Evolutionary conservation across 2,797 vertebrate species (phyloP), one percentile per base, ranked within the genome.

Genomic region (Pogonophryne albipinna): DNA sequence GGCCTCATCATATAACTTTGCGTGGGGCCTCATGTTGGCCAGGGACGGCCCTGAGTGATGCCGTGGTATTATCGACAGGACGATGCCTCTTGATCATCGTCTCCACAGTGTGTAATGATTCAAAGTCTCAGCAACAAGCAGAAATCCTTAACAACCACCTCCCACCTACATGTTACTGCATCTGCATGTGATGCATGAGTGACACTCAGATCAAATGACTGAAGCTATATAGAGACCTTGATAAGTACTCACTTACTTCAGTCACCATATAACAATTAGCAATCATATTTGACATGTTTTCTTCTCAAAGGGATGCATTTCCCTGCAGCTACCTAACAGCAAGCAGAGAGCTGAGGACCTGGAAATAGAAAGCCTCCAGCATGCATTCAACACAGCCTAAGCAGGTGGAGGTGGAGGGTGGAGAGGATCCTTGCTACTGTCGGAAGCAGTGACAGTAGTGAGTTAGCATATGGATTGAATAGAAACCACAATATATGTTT

Each of bases 321-420:
- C 59, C 66, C 74, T 52, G 69, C 47, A 75, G 76, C 41, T 57
- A 34, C 60, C 50, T 0, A 63, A 60, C 49, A 19, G 61, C 51
- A 10, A 17, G 46, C 67, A 66, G 50, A 23, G 38, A 38, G 63
- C 46, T 14, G 38, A 50, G 68, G 49, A 83, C 23, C 72, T 77
- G 68, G 53, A 76, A 69, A 63, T 46, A 51, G 34, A 75, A 38
- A 31, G 45, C 73, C 73, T 75, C 10, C 34, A 59, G 74, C 78
- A 2, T 17, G 14, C 38, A 73, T 23, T 42, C 49, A 45, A n/a
- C 49, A 4, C 58, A 65, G 69, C 53, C 51, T 57, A 70, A 31
- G 34, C 34, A 52, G 76, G 66, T 47, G 66, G 41, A 76, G 64
- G 19, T 14, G 12, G 23, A 19, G 34, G 68, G 68, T 44, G 78